These are phyloP conservation scores for Echinops telfairi DNA, from an alignment of 2,113 vertebrate genomes.

Conservation along the genomic window DNA sequence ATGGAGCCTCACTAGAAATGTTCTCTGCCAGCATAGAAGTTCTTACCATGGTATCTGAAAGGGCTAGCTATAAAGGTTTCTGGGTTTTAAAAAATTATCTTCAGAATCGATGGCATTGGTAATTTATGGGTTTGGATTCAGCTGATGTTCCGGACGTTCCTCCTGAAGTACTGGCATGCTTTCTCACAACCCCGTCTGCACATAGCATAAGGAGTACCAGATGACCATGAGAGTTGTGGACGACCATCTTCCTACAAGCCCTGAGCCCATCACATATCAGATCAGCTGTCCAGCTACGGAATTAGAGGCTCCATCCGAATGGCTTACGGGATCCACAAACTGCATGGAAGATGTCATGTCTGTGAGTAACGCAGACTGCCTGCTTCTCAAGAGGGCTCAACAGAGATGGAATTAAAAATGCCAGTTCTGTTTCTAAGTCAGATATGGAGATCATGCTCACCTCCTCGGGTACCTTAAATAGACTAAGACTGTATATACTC, in stretches of 20 bases:
- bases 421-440: background rate
- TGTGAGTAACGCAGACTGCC: constrained; percentile 81
- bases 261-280: constrained; percentile 20
- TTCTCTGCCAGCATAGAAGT: background rate
- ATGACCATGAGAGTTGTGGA: constrained; percentile 78
- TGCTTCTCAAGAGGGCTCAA: background rate
- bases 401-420: background rate
- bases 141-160: background rate
- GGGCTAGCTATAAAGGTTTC: background rate
- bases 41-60: background rate
- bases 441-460: background rate
- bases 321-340: constrained; percentile 70
- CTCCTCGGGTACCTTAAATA: background rate
- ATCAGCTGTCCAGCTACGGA: constrained; percentile 67
- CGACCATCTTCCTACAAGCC: background rate
- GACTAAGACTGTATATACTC: background rate
- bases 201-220: constrained; percentile 75
- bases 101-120: background rate
- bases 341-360: constrained; percentile 85
- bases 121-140: background rate
- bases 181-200: background rate
- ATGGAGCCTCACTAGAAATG: background rate
- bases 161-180: background rate
- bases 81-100: background rate
- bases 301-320: background rate